Base-by-base conservation (phyloP, 2,888 invertebrate species). In the Rhyacophila evoluta region DNA sequence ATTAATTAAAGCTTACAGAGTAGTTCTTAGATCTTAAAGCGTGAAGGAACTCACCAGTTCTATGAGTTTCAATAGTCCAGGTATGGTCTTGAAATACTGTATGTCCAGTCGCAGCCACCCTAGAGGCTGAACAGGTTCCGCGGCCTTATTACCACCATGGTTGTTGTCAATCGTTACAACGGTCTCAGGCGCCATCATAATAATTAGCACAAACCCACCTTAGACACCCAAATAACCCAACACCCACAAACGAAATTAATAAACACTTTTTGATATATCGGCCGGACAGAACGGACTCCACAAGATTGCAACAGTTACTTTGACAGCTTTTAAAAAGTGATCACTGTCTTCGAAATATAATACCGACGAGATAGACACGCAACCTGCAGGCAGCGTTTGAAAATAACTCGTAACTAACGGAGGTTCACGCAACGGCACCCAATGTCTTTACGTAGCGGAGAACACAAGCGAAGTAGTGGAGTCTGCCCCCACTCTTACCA, bases 1-100 rank as follows among this genome's bases (percentile, higher is more conserved):
- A n/a, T n/a, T n/a, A n/a, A n/a, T n/a, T n/a, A n/a, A n/a, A n/a
- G n/a, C n/a, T n/a, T n/a, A n/a, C n/a, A n/a, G n/a, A n/a, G n/a
- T n/a, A n/a, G n/a, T n/a, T n/a, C n/a, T n/a, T n/a, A n/a, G n/a
- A n/a, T n/a, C n/a, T n/a, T n/a, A n/a, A n/a, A n/a, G n/a, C n/a
- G n/a, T n/a, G n/a, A n/a, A n/a, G n/a, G n/a, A 33, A 88, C 95
- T 94, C 88, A 97, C 97, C 91, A 96, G 88, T 90, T 97, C 92
- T 19, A 93, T 89, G 82, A 97, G 87, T 91, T 97, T 97, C 83
- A 96, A 85, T 84, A 95, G 89, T 83, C 97, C 97, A 76, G 96
- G 95, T 84, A 93, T 89, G 69, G 95, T 94, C 88, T 91, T 93
- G 89, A 95, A 96, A 87, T 97, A 96, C 85, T 92, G 92, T 83